Percentiles rank a stretch among this genome's conserved stretches.
Evolutionary conservation across 2,888 invertebrate species (phyloP).

Genomic region (Cynaeus angustus): DNA sequence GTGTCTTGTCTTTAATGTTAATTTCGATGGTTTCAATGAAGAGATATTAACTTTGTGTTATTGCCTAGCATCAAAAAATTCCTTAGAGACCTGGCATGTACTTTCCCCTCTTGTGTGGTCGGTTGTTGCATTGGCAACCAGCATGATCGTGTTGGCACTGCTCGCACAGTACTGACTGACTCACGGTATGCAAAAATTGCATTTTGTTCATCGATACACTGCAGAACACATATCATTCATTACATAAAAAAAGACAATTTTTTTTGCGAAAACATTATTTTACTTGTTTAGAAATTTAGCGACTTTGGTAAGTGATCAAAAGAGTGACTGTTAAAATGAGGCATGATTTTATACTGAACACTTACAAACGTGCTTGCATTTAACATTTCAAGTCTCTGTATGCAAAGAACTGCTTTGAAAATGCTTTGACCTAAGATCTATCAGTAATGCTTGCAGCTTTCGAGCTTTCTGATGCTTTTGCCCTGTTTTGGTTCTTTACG

Average conservation of each 20-base stretch:
- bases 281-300: background rate
- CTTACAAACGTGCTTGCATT: slow-evolving; percentile 61
- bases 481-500: slow-evolving; percentile 63
- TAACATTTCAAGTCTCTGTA: slow-evolving; percentile 61
- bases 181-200: slow-evolving; percentile 66
- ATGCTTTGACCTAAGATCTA: slow-evolving; percentile 41
- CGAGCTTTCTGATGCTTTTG: slow-evolving; percentile 46
- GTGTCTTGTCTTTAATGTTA: slow-evolving; percentile 62
- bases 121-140: slow-evolving; percentile 71
- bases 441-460: slow-evolving; percentile 53
- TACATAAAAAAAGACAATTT: slow-evolving; percentile 42
- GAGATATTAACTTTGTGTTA: slow-evolving; percentile 62
- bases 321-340: slow-evolving; percentile 64
- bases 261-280: background rate
- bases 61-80: slow-evolving; percentile 67
- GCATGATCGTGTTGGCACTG: slow-evolving; percentile 72
- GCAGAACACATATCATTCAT: slow-evolving; percentile 46
- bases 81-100: slow-evolving; percentile 71
- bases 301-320: slow-evolving; percentile 5
- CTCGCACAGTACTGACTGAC: slow-evolving; percentile 69
- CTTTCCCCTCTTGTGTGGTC: slow-evolving; percentile 71
- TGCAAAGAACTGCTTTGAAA: slow-evolving; percentile 65
- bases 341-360: slow-evolving; percentile 59
- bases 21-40: slow-evolving; percentile 62
- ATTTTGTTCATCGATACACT: slow-evolving; percentile 50